Conservation (phyloP, 2,888 invertebrate species). For the Furcula furcula region DNA sequence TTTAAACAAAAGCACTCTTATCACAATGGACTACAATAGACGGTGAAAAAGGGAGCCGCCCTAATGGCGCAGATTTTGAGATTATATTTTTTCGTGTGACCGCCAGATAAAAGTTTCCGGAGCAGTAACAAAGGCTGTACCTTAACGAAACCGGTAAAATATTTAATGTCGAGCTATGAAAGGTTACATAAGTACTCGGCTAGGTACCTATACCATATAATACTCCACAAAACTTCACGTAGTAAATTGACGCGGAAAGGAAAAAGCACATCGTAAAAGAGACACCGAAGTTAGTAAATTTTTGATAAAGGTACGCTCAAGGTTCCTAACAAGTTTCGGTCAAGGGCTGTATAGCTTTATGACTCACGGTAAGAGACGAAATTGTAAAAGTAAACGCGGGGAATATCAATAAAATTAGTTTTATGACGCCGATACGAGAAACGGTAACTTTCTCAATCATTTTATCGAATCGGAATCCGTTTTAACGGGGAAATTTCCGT, state of each 20-base stretch:
- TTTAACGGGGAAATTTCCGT: slow-evolving; percentile 16
- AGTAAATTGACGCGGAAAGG: slow-evolving; percentile 16
- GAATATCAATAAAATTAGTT: slow-evolving; percentile 50
- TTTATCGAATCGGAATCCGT: slow-evolving; percentile 33
- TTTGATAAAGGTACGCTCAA: slow-evolving; percentile 38
- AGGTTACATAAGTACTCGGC: slow-evolving; percentile 21
- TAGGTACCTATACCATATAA: slow-evolving; percentile 10
- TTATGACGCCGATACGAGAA: slow-evolving; percentile 34
- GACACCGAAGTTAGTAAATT: slow-evolving; percentile 37
- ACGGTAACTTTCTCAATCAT: slow-evolving; percentile 37
- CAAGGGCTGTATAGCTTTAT: slow-evolving; percentile 46
- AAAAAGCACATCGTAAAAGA: slow-evolving; percentile 29
- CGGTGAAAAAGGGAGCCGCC: slow-evolving; percentile 33
- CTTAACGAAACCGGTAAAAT: slow-evolving; percentile 23
- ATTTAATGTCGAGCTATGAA: slow-evolving; percentile 26
- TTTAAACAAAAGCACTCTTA: slow-evolving; percentile 48
- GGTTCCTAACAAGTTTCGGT: slow-evolving; percentile 43
- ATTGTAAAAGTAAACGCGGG: slow-evolving; percentile 40
- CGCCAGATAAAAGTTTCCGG: slow-evolving; percentile 32
- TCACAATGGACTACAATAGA: slow-evolving; percentile 45
- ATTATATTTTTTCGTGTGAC: slow-evolving; percentile 45
- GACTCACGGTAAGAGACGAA: slow-evolving; percentile 35
- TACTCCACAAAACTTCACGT: slow-evolving; percentile 19
- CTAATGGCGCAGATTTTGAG: slow-evolving; percentile 45
- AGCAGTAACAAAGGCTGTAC: slow-evolving; percentile 28